A percentile compares a stretch with the other conserved stretches of the same genome.
phyloP scores from a whole-genome alignment of 1,140 invertebrate species.

The Euwallacea fornicatus region DNA sequence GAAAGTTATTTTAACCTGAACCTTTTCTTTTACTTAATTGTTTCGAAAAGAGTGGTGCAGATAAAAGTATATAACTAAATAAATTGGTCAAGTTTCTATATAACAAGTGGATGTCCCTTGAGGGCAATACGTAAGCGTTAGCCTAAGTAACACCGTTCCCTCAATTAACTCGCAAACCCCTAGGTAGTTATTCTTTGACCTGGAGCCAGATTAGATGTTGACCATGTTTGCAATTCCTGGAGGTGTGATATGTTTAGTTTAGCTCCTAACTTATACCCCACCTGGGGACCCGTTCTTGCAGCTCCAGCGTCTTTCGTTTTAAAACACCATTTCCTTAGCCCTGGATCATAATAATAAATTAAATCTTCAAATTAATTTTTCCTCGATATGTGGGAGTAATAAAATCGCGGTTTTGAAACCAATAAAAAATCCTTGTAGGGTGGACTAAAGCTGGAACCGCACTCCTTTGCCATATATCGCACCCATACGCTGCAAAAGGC shows the following conservation, averaged over 20 bases:
- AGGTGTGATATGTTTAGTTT: slow-evolving; percentile 38
- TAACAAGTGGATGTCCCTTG: slow-evolving; percentile 6
- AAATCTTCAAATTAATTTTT: slow-evolving; percentile 12
- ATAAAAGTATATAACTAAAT: no score
- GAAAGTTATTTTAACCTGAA: slow-evolving; percentile 42
- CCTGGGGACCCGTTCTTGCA: slow-evolving; percentile 19
- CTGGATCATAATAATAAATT: slow-evolving; percentile 15
- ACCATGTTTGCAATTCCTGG: slow-evolving; percentile 38
- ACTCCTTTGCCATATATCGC: slow-evolving; percentile 33
- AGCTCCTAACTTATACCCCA: slow-evolving; percentile 33
- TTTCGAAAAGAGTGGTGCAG: no score
- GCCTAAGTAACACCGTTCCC: slow-evolving; percentile 26
- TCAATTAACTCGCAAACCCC: slow-evolving; percentile 34
- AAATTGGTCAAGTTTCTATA: slow-evolving; percentile 5
- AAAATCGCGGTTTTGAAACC: background rate
- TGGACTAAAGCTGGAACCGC: slow-evolving; percentile 19
- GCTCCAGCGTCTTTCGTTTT: slow-evolving; percentile 16
- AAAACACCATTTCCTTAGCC: slow-evolving; percentile 1
- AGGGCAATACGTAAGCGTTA: slow-evolving; percentile 28
- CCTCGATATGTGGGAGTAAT: slow-evolving; percentile 12
- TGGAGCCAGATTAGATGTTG: slow-evolving; percentile 36
- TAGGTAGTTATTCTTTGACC: slow-evolving; percentile 35
- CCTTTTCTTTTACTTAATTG: no score
- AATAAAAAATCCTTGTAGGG: slow-evolving; percentile 19
- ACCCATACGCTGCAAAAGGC: slow-evolving; percentile 32